These are phyloP conservation scores for Agriopis marginaria DNA, from an alignment of 2,888 invertebrate species.

Conservation along the genomic window DNA sequence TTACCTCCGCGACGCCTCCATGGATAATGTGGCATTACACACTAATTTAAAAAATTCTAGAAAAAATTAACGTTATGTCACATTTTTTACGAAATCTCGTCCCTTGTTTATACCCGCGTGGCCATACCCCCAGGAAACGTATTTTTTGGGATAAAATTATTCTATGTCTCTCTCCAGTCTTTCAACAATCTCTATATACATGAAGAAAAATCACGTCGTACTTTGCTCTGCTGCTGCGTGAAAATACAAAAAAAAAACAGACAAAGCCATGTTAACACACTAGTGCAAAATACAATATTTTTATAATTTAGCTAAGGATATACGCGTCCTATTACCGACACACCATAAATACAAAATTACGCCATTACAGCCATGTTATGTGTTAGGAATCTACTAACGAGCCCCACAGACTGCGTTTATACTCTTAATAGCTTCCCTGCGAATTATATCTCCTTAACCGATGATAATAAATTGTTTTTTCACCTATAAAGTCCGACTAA, in stretches of 20 bases:
- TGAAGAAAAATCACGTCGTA: too few species aligned
- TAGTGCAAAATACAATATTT: constrained; percentile 1
- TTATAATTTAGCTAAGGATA: constrained; percentile 5
- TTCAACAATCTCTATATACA: too few species aligned
- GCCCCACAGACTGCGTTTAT: constrained; percentile 7
- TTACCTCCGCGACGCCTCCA: too few species aligned
- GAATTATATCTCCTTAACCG: constrained; percentile 12
- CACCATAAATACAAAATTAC: constrained; percentile 25
- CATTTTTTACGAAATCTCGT: too few species aligned
- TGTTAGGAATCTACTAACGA: constrained; percentile 32
- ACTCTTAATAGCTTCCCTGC: constrained; percentile 10
- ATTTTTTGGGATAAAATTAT: too few species aligned
- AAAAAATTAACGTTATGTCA: too few species aligned
- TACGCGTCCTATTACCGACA: constrained; percentile 16
- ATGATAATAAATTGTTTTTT: constrained; percentile 4
- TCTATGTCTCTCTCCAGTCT: too few species aligned
- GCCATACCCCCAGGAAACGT: too few species aligned
- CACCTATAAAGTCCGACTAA: not conserved
- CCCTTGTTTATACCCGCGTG: too few species aligned
- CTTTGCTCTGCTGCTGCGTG: too few species aligned
- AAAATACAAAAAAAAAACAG: not conserved
- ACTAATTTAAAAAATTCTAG: too few species aligned
- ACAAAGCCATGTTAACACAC: not conserved
- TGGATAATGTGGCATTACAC: too few species aligned
- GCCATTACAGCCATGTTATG: constrained; percentile 18